phyloP scores from a whole-genome alignment of 2,113 vertebrate species.

The Suricata suricatta region DNA sequence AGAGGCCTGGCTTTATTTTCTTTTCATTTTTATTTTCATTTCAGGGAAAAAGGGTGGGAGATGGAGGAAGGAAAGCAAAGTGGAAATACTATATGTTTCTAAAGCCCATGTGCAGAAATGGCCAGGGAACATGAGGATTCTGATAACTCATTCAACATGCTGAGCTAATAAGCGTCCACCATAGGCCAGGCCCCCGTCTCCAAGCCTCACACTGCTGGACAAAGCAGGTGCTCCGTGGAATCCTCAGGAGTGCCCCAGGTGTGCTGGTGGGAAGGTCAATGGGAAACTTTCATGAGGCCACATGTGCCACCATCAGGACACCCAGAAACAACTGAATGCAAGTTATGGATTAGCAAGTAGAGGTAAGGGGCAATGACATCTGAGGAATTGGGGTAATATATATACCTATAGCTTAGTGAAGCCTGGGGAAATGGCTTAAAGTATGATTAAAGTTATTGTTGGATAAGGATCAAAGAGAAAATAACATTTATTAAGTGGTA shows the following conservation, averaged over 20 bases:
- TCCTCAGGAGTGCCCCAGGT: background rate
- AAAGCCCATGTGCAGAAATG: background rate
- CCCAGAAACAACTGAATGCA: background rate
- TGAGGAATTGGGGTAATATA: background rate
- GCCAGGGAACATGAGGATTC: background rate
- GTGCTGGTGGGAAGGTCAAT: background rate
- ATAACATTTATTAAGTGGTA: background rate
- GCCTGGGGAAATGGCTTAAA: background rate
- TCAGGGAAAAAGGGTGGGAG: background rate
- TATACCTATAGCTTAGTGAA: background rate
- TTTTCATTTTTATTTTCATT: background rate
- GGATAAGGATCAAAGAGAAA: background rate
- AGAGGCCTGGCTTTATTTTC: background rate
- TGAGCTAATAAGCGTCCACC: background rate
- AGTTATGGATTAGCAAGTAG: background rate
- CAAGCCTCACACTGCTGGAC: background rate
- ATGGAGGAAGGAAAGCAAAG: background rate
- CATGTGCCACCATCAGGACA: background rate
- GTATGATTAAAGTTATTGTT: background rate
- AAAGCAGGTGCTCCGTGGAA: background rate
- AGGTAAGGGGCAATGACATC: background rate
- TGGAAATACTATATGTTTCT: background rate
- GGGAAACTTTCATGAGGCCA: background rate
- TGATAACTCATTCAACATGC: background rate
- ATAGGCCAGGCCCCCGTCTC: background rate